Evolutionary conservation across 2,797 vertebrate species (phyloP), one percentile per base, ranked within the genome.

Genomic region (Odontamblyopus lacepedii): DNA sequence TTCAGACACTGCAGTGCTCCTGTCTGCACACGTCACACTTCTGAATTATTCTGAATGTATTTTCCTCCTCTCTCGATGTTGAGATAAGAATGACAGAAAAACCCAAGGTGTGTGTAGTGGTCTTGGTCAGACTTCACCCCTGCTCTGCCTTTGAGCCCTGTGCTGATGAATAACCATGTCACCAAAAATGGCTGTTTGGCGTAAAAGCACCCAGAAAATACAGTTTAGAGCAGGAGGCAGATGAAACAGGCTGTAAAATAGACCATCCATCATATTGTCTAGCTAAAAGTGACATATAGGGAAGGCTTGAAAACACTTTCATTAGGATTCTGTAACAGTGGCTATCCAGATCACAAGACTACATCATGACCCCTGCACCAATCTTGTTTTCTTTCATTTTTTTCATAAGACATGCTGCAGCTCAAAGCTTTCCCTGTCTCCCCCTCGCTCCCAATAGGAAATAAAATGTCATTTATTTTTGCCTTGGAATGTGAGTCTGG

Each of bases 81-180:
- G 53, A 67, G 48, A 78, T 69, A 64, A 83, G 60, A 78, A 53
- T 71, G 62, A 75, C 68, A 75, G 69, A 27, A 29, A 64, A 66
- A 81, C 63, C 59, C 53, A 73, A 41, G 75, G 57, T 70, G 19
- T 78, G 75, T 48, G 53, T 50, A 73, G 35, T 9, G 53, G 77
- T 67, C 72, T 69, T 38, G 18, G 67, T 73, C 64, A 69, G 71
- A 70, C 80, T 69, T 59, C 73, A 76, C 74, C 64, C 81, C 78
- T 77, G 57, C 66, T 84, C 79, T 82, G 83, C 81, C 86, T 90
- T 86, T 79, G 73, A 80, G 85, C 76, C 76, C 83, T 70, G 78
- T 78, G 38, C 85, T 93, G 93, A 94, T 93, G 92, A 95, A 94
- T 93, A 95, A 92, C 89, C 75, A 91, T 91, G 87, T 93, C 92